Evolutionary conservation across 1,140 invertebrate genomes (phyloP).

Genomic region (Cotesia vestalis): DNA sequence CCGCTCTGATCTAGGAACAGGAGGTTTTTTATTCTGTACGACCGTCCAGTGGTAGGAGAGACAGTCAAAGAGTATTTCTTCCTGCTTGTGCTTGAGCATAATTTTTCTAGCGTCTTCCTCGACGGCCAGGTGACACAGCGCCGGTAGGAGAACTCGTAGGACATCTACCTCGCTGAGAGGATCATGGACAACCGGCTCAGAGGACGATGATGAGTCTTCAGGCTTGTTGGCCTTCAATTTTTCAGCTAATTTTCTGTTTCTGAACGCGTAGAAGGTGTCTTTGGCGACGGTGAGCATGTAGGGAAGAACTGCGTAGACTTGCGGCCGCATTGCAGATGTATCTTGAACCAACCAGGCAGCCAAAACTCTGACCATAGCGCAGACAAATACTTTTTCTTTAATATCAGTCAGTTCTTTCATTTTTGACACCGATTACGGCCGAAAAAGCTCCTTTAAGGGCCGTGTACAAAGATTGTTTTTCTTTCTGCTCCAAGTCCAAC

Average conservation of each 20-base stretch:
- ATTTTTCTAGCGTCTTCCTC: constrained; percentile 87
- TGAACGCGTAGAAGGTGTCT: constrained; percentile 80
- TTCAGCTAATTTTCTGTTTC: constrained; percentile 71
- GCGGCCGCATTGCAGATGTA: constrained; percentile 85
- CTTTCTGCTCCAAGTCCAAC: constrained; percentile 85
- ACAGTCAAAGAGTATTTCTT: constrained; percentile 81
- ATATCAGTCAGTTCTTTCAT: constrained; percentile 73
- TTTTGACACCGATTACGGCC: constrained; percentile 79
- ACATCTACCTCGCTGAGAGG: constrained; percentile 76
- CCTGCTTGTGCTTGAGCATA: constrained; percentile 80
- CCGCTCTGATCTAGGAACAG: constrained; percentile 79
- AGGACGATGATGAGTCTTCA: constrained; percentile 57
- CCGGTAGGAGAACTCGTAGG: constrained; percentile 83
- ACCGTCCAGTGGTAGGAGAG: constrained; percentile 86
- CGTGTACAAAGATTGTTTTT: constrained; percentile 88
- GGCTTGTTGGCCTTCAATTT: constrained; percentile 69
- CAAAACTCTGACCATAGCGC: constrained; percentile 83
- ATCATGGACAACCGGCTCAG: constrained; percentile 63
- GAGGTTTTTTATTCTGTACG: constrained; percentile 84
- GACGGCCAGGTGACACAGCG: constrained; percentile 88
- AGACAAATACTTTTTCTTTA: constrained; percentile 79
- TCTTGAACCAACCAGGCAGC: constrained; percentile 91
- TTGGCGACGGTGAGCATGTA: constrained; percentile 82
- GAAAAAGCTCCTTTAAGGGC: constrained; percentile 90
- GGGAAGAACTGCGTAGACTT: constrained; percentile 81